A percentile compares a stretch with the other conserved stretches of the same genome.
These are phyloP conservation scores for Pseudochirops cupreus DNA, from an alignment of 2,797 vertebrate genomes.

Conservation along the genomic window DNA sequence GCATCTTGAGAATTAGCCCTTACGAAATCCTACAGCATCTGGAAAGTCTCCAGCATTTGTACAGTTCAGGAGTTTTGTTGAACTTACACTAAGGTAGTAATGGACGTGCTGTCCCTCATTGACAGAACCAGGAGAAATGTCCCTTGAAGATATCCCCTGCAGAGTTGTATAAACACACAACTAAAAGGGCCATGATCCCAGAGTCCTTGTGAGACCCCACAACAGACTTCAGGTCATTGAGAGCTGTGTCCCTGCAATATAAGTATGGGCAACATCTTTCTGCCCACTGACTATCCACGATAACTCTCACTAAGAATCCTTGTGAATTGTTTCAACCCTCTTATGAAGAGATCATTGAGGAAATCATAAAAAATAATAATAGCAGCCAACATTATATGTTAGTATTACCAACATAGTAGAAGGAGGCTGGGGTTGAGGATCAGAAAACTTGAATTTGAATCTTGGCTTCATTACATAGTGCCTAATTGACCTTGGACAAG, in stretches of 20 bases:
- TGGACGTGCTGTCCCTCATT: background rate
- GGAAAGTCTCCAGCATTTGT: background rate
- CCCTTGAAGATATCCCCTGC: background rate
- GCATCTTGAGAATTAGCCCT: background rate
- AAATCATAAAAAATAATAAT: background rate
- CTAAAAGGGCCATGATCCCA: background rate
- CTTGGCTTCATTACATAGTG: background rate
- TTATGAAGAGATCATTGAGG: background rate
- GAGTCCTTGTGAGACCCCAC: background rate
- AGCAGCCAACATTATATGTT: background rate
- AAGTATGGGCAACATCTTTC: background rate
- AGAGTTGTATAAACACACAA: background rate
- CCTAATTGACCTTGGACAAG: background rate
- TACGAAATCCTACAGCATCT: background rate
- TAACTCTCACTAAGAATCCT: background rate
- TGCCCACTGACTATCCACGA: background rate
- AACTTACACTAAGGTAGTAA: background rate
- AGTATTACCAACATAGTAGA: background rate
- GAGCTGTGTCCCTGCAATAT: background rate
- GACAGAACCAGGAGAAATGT: background rate
- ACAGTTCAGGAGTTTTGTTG: background rate
- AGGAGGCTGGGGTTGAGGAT: background rate
- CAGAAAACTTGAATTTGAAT: background rate
- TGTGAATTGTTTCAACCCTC: background rate
- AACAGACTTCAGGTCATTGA: background rate